These are phyloP conservation scores for Harpagus bidentatus DNA, from an alignment of 2,113 vertebrate genomes.

Conservation along the genomic window DNA sequence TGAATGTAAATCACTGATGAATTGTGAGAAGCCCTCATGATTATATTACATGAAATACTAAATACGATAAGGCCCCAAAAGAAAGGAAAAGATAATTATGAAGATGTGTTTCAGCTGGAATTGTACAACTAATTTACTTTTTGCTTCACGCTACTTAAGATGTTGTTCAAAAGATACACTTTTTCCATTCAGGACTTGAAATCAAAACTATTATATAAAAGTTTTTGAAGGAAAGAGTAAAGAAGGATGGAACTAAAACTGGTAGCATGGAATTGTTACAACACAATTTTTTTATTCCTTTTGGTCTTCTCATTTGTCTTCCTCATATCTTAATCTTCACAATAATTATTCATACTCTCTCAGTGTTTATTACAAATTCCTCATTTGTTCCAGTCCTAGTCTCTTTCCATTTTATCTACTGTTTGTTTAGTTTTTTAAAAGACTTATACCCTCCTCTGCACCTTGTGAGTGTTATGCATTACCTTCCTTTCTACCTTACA, in stretches of 20 bases:
- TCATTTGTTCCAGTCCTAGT: not conserved
- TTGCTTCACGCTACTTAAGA: not conserved
- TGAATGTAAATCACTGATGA: not conserved
- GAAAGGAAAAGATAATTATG: not conserved
- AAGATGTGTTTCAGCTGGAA: not conserved
- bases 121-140: not conserved
- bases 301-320: not conserved
- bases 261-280: not conserved
- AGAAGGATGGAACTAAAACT: not conserved
- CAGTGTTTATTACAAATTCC: not conserved
- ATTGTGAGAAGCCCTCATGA: not conserved
- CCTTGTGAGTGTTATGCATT: not conserved
- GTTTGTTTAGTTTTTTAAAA: not conserved
- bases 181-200: not conserved
- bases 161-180: not conserved
- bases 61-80: not conserved
- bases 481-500: not conserved
- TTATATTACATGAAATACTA: not conserved
- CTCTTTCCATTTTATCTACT: not conserved
- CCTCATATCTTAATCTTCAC: not conserved
- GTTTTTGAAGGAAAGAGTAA: not conserved
- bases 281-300: not conserved
- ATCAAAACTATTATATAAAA: not conserved
- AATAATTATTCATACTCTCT: not conserved
- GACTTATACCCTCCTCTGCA: not conserved